Conservation (phyloP, 2,797 vertebrate genomes). For the Galaxias olidus region DNA sequence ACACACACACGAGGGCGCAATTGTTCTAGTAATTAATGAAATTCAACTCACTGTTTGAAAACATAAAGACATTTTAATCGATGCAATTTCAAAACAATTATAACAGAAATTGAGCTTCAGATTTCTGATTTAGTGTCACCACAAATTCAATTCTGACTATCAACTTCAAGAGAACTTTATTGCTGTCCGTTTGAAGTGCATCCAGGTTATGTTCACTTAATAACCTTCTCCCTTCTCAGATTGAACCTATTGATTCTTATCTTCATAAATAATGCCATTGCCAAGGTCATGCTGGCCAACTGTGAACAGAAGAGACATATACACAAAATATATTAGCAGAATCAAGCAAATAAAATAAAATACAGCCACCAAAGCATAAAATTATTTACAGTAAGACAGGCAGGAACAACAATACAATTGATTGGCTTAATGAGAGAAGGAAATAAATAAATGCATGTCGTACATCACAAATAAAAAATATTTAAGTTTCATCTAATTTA, state of each 20-base stretch:
- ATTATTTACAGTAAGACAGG: no score
- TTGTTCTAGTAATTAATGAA: not conserved
- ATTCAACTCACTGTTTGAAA: not conserved
- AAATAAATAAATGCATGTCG: no score
- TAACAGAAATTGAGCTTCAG: not conserved
- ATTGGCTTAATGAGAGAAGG: no score
- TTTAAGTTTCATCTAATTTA: no score
- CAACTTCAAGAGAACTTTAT: not conserved
- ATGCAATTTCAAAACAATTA: no score
- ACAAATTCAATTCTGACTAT: not conserved
- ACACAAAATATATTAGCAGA: not conserved
- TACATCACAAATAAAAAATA: no score
- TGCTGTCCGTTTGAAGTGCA: not conserved
- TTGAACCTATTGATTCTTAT: slow-evolving; percentile 1
- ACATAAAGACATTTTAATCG: no score
- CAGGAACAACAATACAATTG: no score
- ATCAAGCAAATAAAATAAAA: not conserved
- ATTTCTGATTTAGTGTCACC: not conserved
- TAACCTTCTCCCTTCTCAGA: not conserved
- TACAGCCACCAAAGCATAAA: not conserved
- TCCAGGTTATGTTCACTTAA: no score
- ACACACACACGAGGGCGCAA: slow-evolving; percentile 1
- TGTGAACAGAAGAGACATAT: slow-evolving; percentile 1
- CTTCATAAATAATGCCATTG: slow-evolving; percentile 20
- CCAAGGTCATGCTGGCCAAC: slow-evolving; percentile 11